Conservation (phyloP, 1,140 invertebrate genomes). For the Formica exsecta region DNA sequence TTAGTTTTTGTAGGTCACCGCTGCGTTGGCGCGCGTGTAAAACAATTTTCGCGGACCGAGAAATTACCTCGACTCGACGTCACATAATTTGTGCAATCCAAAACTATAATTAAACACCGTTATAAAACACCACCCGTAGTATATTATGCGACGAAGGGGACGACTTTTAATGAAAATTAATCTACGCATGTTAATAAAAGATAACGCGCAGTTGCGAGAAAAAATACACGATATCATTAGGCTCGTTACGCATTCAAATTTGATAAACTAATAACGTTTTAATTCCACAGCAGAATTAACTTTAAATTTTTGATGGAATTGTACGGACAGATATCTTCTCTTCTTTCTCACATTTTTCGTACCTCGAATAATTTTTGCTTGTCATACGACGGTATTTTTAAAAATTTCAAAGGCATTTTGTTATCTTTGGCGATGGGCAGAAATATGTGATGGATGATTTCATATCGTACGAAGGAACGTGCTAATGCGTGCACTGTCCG, state of each 20-base stretch:
- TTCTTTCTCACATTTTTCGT: neutral
- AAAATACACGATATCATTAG: neutral
- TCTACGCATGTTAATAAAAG: neutral
- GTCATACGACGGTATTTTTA: conserved; percentile 31
- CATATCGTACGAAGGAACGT: conserved; percentile 22
- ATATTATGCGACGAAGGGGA: neutral
- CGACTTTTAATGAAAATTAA: neutral
- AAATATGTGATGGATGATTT: conserved; percentile 47
- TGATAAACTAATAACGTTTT: neutral
- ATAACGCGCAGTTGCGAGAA: neutral
- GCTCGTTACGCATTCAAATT: neutral
- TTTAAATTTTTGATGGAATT: neutral
- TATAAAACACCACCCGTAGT: conserved; percentile 10
- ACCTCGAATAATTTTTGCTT: conserved; percentile 7
- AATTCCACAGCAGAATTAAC: neutral
- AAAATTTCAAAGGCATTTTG: conserved; percentile 51
- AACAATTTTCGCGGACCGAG: conserved; percentile 48
- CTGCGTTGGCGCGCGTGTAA: conserved; percentile 9
- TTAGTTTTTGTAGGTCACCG: conserved; percentile 69
- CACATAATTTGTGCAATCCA: conserved; percentile 50
- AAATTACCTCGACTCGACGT: conserved; percentile 53
- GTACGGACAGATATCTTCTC: neutral
- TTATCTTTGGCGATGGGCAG: conserved; percentile 52
- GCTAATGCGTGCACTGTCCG: conserved; percentile 40
- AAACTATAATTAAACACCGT: conserved; percentile 50